A percentile compares a stretch with the other conserved stretches of the same genome.
These are phyloP conservation scores for Linyphia triangularis DNA, from an alignment of 2,888 invertebrate species.

Conservation along the genomic window DNA sequence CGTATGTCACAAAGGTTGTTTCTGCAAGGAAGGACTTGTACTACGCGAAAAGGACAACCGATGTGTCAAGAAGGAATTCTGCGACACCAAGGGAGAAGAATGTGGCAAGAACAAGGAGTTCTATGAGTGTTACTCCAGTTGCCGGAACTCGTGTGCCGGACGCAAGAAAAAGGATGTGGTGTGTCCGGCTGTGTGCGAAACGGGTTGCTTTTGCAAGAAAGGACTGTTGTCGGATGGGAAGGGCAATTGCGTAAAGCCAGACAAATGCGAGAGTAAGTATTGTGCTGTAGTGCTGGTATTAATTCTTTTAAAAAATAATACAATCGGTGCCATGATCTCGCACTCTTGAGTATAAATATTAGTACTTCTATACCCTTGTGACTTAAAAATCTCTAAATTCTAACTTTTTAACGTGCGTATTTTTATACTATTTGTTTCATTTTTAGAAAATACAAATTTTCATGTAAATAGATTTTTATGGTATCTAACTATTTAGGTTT, in stretches of 20 bases:
- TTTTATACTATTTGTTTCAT: too few species aligned
- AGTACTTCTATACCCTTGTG: too few species aligned
- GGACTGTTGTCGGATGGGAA: neutral
- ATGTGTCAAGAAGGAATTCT: slow-evolving; percentile 36
- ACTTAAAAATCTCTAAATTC: too few species aligned
- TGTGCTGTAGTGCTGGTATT: too few species aligned
- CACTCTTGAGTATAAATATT: too few species aligned
- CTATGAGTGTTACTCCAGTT: slow-evolving; percentile 18
- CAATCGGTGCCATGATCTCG: too few species aligned
- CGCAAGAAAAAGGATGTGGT: neutral
- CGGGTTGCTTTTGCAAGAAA: slow-evolving; percentile 44
- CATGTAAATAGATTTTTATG: too few species aligned
- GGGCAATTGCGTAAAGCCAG: neutral
- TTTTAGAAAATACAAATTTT: too few species aligned
- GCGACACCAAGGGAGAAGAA: neutral
- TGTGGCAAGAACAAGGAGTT: slow-evolving; percentile 12
- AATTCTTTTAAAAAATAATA: too few species aligned
- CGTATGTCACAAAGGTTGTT: slow-evolving; percentile 19
- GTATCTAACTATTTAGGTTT: too few species aligned
- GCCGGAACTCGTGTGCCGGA: slow-evolving; percentile 12
- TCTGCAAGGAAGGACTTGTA: slow-evolving; percentile 29
- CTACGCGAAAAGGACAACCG: neutral
- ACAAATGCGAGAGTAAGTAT: slow-evolving; percentile 10
- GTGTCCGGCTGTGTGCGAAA: slow-evolving; percentile 10
- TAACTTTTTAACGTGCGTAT: too few species aligned